phyloP scores from a whole-genome alignment of 1,140 invertebrate genomes.

The Diabrotica undecimpunctata region DNA sequence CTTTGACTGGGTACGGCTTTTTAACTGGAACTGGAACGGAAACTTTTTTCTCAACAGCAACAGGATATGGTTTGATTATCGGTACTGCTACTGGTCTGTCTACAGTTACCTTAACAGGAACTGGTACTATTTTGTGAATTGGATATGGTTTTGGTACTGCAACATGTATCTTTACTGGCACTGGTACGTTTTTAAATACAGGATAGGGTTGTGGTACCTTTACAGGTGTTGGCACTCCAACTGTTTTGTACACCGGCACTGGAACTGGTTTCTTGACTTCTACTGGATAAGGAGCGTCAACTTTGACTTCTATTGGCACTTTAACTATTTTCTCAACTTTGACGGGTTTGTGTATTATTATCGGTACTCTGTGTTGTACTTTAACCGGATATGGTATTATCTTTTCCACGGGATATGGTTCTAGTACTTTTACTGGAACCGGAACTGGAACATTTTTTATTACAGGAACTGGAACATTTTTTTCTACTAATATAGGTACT shows the following conservation, averaged over 20 bases:
- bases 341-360: conserved; percentile 63
- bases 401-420: conserved; percentile 69
- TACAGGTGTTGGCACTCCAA: conserved; percentile 65
- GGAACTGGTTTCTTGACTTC: conserved; percentile 62
- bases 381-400: conserved; percentile 49
- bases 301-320: conserved; percentile 66
- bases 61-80: conserved; percentile 20
- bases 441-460: conserved; percentile 63
- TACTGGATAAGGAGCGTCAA: conserved; percentile 63
- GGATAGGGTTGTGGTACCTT: conserved; percentile 70
- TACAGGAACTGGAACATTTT: conserved; percentile 36
- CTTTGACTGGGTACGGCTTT: conserved; percentile 24
- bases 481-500: conserved; percentile 40
- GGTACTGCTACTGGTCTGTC: conserved; percentile 15
- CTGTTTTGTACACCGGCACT: conserved; percentile 63
- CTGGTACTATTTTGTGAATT: conserved; percentile 55
- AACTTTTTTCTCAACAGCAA: conserved; percentile 18
- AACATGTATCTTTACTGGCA: conserved; percentile 60
- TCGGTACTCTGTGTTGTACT: conserved; percentile 56
- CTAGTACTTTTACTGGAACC: conserved; percentile 51
- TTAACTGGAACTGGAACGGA: conserved; percentile 21
- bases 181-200: conserved; percentile 62
- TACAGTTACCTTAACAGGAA: conserved; percentile 23
- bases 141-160: conserved; percentile 54
- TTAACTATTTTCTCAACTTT: conserved; percentile 70